Evolutionary conservation across 2,888 invertebrate genomes (phyloP).

Genomic region (Scaptomyza reducta): DNA sequence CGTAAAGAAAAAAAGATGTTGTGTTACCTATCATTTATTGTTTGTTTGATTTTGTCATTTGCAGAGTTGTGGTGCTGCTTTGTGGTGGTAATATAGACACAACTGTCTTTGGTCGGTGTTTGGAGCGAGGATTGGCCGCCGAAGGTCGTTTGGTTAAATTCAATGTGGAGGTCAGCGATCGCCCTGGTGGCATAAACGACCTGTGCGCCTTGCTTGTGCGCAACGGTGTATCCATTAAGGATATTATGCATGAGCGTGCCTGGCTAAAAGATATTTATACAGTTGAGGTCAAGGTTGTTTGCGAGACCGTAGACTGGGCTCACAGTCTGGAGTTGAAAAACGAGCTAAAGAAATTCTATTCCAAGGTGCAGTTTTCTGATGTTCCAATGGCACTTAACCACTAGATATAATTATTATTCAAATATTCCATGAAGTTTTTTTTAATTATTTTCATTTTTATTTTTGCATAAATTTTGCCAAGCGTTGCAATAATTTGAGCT

Average conservation of each 20-base stretch:
- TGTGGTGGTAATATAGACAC: constrained; percentile 97
- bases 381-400: constrained; percentile 81
- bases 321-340: constrained; percentile 89
- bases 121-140: constrained; percentile 94
- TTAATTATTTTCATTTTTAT: constrained; percentile 29
- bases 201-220: constrained; percentile 90
- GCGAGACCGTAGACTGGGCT: constrained; percentile 93
- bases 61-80: constrained; percentile 91
- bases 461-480: constrained; percentile 47
- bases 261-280: constrained; percentile 97
- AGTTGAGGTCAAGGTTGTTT: constrained; percentile 92
- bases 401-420: neutral
- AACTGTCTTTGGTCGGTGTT: constrained; percentile 93
- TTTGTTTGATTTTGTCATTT: neutral
- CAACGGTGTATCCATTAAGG: constrained; percentile 95
- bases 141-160: constrained; percentile 92
- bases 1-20: neutral
- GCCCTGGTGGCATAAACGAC: constrained; percentile 94
- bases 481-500: constrained; percentile 54
- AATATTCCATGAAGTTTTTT: constrained; percentile 33
- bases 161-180: constrained; percentile 91
- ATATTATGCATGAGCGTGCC: constrained; percentile 97
- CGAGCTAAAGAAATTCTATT: constrained; percentile 86
- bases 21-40: neutral
- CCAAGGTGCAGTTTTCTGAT: constrained; percentile 85